phyloP scores from a whole-genome alignment of 2,113 vertebrate species.

The Lepus timidus region DNA sequence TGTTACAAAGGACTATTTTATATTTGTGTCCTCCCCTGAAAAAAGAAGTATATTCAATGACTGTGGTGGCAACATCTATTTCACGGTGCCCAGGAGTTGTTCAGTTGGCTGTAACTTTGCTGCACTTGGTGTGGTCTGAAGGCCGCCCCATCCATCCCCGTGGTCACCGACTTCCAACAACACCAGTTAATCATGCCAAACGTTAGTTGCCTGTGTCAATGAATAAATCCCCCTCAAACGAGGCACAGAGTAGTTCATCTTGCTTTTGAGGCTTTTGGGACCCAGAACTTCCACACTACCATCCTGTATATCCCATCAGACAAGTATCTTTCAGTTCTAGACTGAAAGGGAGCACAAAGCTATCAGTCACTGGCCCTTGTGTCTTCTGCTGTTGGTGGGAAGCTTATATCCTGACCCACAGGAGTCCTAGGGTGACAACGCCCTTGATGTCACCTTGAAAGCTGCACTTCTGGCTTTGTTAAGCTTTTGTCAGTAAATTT shows the following conservation, averaged over 20 bases:
- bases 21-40: constrained; percentile 10
- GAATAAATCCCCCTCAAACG: not conserved
- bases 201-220: not conserved
- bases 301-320: not conserved
- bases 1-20: not conserved
- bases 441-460: constrained; percentile 59
- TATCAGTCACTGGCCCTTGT: not conserved
- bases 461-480: constrained; percentile 40
- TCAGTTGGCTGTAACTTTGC: not conserved
- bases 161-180: not conserved
- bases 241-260: not conserved
- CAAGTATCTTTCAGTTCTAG: not conserved
- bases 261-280: not conserved
- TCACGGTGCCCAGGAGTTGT: not conserved
- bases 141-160: not conserved
- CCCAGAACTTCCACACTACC: not conserved
- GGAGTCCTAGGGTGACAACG: not conserved
- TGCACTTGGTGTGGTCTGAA: not conserved
- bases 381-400: not conserved
- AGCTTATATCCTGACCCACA: not conserved
- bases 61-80: not conserved
- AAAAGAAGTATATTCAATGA: not conserved
- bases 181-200: not conserved
- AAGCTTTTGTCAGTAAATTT: constrained; percentile 31
- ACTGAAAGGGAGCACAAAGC: not conserved